phyloP scores from a whole-genome alignment of 2,113 vertebrate species.

The Stigmatopora nigra region DNA sequence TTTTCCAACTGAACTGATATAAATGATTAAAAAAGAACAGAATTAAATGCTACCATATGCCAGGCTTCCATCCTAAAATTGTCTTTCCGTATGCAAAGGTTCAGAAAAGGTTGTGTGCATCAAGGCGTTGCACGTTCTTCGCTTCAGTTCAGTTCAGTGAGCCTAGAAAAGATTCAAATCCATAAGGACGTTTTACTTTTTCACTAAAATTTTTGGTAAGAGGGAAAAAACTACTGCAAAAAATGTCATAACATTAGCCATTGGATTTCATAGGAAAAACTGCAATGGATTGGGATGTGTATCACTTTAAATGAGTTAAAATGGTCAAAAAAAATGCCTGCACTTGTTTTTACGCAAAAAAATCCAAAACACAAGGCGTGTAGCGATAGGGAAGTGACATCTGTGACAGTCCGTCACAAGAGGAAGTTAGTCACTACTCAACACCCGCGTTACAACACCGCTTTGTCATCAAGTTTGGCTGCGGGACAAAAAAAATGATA shows the following conservation, averaged over 20 bases:
- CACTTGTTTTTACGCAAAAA: constrained; percentile 7
- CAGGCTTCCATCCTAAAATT: background rate
- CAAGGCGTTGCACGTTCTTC: background rate
- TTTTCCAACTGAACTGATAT: too few species aligned
- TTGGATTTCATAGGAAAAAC: background rate
- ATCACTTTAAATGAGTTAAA: background rate
- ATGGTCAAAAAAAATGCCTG: background rate
- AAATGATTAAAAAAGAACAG: background rate
- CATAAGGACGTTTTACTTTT: background rate
- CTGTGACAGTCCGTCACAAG: constrained; percentile 7
- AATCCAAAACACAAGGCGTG: constrained; percentile 12
- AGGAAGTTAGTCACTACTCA: constrained; percentile 9
- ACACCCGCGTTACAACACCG: constrained; percentile 14
- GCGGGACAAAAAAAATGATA: background rate
- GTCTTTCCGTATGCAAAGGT: background rate
- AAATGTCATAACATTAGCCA: background rate
- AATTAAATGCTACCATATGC: background rate
- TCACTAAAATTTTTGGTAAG: background rate
- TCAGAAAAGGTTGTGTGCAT: background rate
- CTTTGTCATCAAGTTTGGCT: background rate
- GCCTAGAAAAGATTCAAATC: background rate
- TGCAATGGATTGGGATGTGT: background rate
- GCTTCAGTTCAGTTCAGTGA: background rate
- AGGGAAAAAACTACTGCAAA: background rate
- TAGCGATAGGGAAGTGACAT: constrained; percentile 27